Conservation (phyloP, 2,797 vertebrate species). For the Helarctos malayanus region DNA sequence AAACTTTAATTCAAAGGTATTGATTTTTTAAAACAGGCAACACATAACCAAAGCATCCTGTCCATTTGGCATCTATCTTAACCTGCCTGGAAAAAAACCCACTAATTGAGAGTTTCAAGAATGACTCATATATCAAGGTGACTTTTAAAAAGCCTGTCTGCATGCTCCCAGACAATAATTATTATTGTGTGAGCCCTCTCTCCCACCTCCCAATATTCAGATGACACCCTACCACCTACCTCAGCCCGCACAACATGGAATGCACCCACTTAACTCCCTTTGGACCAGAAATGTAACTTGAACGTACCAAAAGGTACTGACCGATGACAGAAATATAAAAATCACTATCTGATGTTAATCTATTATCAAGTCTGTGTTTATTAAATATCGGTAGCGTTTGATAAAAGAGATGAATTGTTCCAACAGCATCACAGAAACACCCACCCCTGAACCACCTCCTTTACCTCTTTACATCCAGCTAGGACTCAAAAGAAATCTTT, state of each 20-base stretch:
- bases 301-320: background rate
- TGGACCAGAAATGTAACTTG: background rate
- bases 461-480: background rate
- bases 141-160: constrained; percentile 67
- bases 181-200: too few relatives aligned
- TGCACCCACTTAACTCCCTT: background rate
- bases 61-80: constrained; percentile 71
- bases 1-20: constrained; percentile 75
- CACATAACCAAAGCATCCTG: constrained; percentile 74
- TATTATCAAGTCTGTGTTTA: background rate
- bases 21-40: constrained; percentile 77
- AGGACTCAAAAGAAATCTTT: background rate
- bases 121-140: constrained; percentile 78
- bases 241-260: background rate
- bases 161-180: background rate
- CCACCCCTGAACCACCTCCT: background rate
- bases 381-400: background rate
- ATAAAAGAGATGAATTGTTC: background rate
- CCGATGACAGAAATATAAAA: background rate
- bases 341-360: background rate
- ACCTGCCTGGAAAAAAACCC: constrained; percentile 44
- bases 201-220: background rate
- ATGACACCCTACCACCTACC: background rate
- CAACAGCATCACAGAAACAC: background rate
- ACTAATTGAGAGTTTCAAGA: constrained; percentile 75